Percentiles rank a stretch among this genome's conserved stretches.
Evolutionary conservation across 2,113 vertebrate genomes (phyloP).

Genomic region (Anoplopoma fimbria): DNA sequence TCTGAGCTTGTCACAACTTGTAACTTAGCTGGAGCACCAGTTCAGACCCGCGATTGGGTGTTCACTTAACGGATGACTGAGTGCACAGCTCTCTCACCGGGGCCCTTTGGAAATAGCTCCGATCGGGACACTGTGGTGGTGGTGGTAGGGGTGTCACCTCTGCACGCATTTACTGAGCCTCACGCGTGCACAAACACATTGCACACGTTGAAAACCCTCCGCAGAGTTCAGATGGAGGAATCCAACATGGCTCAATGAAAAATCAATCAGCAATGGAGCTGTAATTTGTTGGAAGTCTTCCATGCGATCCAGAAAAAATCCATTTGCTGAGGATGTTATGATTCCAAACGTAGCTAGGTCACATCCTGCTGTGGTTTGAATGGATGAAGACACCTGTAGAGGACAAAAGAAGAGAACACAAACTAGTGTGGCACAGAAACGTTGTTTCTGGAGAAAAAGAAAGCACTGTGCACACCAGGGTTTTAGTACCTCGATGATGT

Average conservation of each 20-base stretch:
- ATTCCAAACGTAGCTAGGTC: constrained; percentile 40
- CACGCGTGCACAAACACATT: constrained; percentile 17
- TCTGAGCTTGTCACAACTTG: constrained; percentile 86
- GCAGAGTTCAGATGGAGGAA: not conserved
- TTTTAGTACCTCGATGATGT: not conserved
- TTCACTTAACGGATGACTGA: constrained; percentile 73
- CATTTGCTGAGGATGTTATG: constrained; percentile 39
- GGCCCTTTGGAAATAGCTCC: constrained; percentile 57
- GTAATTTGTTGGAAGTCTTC: constrained; percentile 29
- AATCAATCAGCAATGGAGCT: constrained; percentile 13
- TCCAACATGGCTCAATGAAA: not conserved
- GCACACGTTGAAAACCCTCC: constrained; percentile 4
- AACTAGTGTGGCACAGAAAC: not conserved
- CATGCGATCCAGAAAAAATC: constrained; percentile 39
- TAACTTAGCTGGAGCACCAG: constrained; percentile 76
- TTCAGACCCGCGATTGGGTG: constrained; percentile 61
- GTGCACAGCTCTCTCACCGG: constrained; percentile 54
- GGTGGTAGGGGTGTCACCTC: not conserved
- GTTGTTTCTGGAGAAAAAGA: not conserved
- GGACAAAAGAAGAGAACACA: not conserved
- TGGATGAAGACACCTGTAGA: constrained; percentile 40
- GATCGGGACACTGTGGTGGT: constrained; percentile 46
- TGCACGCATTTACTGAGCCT: constrained; percentile 27
- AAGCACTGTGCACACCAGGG: not conserved
- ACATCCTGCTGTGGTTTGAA: constrained; percentile 40